These are phyloP conservation scores for Blastobasis lacticolella DNA, from an alignment of 2,888 invertebrate genomes.

Conservation along the genomic window DNA sequence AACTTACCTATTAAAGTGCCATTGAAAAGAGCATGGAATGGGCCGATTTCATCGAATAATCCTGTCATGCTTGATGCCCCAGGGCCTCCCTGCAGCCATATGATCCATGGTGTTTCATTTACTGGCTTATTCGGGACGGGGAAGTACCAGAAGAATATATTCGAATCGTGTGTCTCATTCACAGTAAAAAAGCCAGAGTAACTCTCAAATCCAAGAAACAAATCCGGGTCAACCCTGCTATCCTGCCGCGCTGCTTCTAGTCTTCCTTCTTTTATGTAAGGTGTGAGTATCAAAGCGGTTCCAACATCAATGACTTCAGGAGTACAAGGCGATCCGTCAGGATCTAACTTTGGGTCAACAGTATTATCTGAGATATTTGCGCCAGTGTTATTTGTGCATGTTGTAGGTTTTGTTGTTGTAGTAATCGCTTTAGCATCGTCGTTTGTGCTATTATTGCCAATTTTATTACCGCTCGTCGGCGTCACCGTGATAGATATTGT, in stretches of 20 bases:
- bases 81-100: slow-evolving; percentile 95
- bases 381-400: neutral
- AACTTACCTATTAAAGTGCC: slow-evolving; percentile 32
- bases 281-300: slow-evolving; percentile 49
- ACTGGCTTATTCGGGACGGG: slow-evolving; percentile 64
- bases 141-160: slow-evolving; percentile 91
- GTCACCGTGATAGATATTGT: too few relatives aligned
- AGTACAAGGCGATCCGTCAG: neutral
- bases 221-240: slow-evolving; percentile 34
- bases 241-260: slow-evolving; percentile 47
- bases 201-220: slow-evolving; percentile 57
- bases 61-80: slow-evolving; percentile 78
- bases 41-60: slow-evolving; percentile 61
- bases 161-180: slow-evolving; percentile 80
- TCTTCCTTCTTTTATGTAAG: slow-evolving; percentile 44
- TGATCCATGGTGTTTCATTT: slow-evolving; percentile 77
- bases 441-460: neutral
- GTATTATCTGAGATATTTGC: slow-evolving; percentile 1
- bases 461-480: too few relatives aligned
- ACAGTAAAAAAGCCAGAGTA: slow-evolving; percentile 79
- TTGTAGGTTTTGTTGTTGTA: neutral
- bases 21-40: slow-evolving; percentile 29
- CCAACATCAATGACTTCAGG: slow-evolving; percentile 21
- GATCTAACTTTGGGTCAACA: slow-evolving; percentile 1
- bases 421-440: neutral